These are phyloP conservation scores for Lordiphosa clarofinis DNA, from an alignment of 1,140 invertebrate genomes.

Conservation along the genomic window DNA sequence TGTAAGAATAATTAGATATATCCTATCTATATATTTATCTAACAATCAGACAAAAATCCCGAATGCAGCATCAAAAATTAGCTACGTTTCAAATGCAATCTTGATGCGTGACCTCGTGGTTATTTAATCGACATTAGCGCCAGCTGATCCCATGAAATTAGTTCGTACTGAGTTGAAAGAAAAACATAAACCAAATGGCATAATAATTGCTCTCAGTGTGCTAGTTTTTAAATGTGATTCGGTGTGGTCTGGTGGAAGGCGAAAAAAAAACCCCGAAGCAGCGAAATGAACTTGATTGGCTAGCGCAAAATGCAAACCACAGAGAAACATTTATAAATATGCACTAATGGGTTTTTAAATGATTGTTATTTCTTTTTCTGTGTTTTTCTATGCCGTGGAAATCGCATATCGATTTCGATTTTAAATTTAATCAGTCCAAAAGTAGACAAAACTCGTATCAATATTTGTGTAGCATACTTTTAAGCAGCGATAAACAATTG, in stretches of 20 bases:
- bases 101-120: too few species aligned
- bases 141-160: background rate
- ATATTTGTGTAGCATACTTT: too few species aligned
- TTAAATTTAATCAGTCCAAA: too few species aligned
- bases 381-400: constrained; percentile 10
- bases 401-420: background rate
- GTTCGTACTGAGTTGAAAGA: background rate
- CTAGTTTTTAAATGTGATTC: constrained; percentile 10
- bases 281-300: constrained; percentile 24
- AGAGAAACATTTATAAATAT: constrained; percentile 5
- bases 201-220: constrained; percentile 25
- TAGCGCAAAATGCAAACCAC: too few species aligned
- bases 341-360: constrained; percentile 31
- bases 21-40: too few species aligned
- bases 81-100: too few species aligned
- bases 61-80: too few species aligned
- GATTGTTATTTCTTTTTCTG: background rate
- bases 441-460: too few species aligned
- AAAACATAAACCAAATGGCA: constrained; percentile 24
- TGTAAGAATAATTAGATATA: too few species aligned
- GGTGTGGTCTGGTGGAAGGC: constrained; percentile 5
- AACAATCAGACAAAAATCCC: too few species aligned
- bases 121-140: constrained; percentile 51
- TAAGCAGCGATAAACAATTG: too few species aligned
- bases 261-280: too few species aligned